These are phyloP conservation scores for Lordiphosa clarofinis DNA, from an alignment of 1,140 invertebrate genomes.

Conservation along the genomic window DNA sequence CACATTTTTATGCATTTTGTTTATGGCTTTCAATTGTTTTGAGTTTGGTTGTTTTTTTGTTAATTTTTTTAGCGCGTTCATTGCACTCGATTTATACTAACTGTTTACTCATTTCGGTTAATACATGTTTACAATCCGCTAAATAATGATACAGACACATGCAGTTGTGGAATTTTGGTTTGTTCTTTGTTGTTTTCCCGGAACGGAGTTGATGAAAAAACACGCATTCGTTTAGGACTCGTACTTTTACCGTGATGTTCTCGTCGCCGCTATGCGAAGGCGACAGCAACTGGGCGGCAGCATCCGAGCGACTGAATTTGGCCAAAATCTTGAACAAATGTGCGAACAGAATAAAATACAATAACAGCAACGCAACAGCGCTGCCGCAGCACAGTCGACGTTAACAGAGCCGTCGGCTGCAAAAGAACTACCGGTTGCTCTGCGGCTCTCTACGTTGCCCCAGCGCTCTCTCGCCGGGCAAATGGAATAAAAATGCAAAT, in stretches of 20 bases:
- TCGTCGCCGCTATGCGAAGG: conserved; percentile 34
- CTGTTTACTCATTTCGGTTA: conserved; percentile 19
- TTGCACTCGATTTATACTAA: conserved; percentile 34
- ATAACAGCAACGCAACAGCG: conserved; percentile 64
- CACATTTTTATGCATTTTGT: conserved; percentile 57
- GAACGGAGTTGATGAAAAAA: background rate
- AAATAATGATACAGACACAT: conserved; percentile 23
- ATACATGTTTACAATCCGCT: conserved; percentile 37
- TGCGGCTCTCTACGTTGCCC: conserved; percentile 10
- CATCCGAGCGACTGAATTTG: conserved; percentile 66
- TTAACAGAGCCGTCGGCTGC: conserved; percentile 17
- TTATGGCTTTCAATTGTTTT: conserved; percentile 64
- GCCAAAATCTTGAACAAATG: conserved; percentile 39
- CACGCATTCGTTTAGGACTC: conserved; percentile 16
- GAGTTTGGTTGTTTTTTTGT: conserved; percentile 37
- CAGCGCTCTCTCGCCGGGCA: conserved; percentile 11
- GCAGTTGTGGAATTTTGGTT: no score
- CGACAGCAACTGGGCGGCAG: conserved; percentile 60
- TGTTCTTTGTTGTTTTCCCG: no score
- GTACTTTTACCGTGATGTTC: conserved; percentile 15
- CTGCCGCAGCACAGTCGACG: conserved; percentile 14
- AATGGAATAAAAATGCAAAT: conserved; percentile 64
- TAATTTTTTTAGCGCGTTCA: conserved; percentile 27
- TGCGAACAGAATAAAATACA: conserved; percentile 18
- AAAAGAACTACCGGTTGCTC: conserved; percentile 69